A percentile compares a stretch with the other conserved stretches of the same genome.
Evolutionary conservation across 2,113 vertebrate species (phyloP).

Genomic region (Pseudopipra pipra): DNA sequence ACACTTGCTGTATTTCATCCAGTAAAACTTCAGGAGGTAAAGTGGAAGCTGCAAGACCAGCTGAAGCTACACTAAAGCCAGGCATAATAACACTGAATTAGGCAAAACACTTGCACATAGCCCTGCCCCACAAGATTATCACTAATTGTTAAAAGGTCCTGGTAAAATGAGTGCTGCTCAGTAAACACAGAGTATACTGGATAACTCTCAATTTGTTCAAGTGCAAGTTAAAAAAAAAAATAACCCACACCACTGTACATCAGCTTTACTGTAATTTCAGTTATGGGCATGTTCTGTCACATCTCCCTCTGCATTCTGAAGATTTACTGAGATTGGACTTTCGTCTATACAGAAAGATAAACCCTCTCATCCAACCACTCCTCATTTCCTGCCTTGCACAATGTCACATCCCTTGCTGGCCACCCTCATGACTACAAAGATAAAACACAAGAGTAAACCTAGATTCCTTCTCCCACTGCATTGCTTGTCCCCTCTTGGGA

Average conservation of each 20-base stretch:
- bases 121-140: background rate
- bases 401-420: background rate
- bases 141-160: background rate
- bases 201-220: background rate
- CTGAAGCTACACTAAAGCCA: background rate
- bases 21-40: background rate
- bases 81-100: background rate
- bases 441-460: background rate
- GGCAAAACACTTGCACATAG: background rate
- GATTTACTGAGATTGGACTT: background rate
- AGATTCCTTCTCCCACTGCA: background rate
- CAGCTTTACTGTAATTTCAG: background rate
- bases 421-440: fast-evolving
- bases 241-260: background rate
- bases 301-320: background rate
- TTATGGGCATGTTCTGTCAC: background rate
- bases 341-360: background rate
- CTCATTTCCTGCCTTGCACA: background rate
- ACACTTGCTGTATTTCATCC: background rate
- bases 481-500: no score
- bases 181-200: background rate
- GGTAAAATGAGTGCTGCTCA: background rate
- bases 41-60: constrained; percentile 14
- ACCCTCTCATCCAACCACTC: background rate
- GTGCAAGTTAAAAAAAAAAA: background rate